Evolutionary conservation across 2,113 vertebrate species (phyloP).

Genomic region (Nicator chloris): DNA sequence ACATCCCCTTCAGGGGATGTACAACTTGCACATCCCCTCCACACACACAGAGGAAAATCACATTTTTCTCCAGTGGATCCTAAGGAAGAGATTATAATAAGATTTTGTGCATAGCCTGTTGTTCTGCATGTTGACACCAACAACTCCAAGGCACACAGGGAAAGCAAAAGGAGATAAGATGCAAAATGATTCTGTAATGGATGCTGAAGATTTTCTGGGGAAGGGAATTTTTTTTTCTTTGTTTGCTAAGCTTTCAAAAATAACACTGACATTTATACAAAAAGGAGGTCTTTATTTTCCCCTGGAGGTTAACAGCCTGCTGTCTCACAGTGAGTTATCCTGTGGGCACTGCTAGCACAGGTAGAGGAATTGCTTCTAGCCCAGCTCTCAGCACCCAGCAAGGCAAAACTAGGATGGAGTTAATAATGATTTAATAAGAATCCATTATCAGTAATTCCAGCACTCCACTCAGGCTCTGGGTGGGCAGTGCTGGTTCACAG

Average conservation of each 20-base stretch:
- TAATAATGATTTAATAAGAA: not conserved
- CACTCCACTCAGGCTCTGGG: not conserved
- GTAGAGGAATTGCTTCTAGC: not conserved
- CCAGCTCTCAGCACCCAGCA: not conserved
- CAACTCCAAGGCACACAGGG: not conserved
- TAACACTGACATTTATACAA: not conserved
- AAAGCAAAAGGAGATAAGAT: not conserved
- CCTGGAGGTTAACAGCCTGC: not conserved
- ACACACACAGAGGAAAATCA: not conserved
- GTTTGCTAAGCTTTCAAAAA: not conserved
- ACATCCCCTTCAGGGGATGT: too few relatives aligned
- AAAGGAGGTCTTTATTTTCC: not conserved
- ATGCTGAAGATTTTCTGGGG: not conserved
- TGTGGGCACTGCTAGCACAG: not conserved
- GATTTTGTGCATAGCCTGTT: not conserved
- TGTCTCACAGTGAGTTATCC: not conserved
- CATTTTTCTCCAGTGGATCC: not conserved
- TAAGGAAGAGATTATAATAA: not conserved
- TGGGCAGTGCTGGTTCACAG: fast-evolving
- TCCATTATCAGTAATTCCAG: not conserved
- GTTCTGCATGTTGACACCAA: not conserved
- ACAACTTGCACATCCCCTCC: not conserved
- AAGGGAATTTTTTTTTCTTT: not conserved
- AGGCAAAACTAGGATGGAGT: not conserved
- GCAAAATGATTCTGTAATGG: not conserved